Evolutionary conservation across 2,888 invertebrate genomes (phyloP).

Genomic region (Agrochola litura): DNA sequence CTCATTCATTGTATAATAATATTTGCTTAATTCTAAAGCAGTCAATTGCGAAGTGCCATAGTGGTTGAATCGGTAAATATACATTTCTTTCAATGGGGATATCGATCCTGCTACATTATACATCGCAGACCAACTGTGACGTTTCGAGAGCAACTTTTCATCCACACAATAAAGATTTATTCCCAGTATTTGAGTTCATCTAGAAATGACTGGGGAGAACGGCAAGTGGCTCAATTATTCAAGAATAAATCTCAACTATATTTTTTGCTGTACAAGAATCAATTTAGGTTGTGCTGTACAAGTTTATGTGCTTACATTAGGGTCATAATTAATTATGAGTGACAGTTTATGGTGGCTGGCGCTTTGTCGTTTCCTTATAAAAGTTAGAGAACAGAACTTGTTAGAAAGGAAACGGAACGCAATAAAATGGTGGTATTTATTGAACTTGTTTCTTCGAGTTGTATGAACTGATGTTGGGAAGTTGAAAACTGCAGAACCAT

Average conservation of each 20-base stretch:
- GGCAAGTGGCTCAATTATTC: constrained; percentile 42
- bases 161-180: constrained; percentile 59
- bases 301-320: constrained; percentile 62
- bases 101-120: constrained; percentile 51
- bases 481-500: constrained; percentile 35
- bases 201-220: constrained; percentile 54
- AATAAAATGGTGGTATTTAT: constrained; percentile 61
- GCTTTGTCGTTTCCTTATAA: constrained; percentile 73
- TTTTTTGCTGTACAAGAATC: constrained; percentile 37
- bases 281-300: constrained; percentile 37
- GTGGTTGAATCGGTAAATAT: constrained; percentile 44
- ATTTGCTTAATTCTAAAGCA: constrained; percentile 45
- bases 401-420: constrained; percentile 57
- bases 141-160: constrained; percentile 54
- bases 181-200: constrained; percentile 57
- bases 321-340: constrained; percentile 74
- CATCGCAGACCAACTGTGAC: constrained; percentile 54
- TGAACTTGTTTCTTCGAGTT: constrained; percentile 55
- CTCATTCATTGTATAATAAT: constrained; percentile 25
- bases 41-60: constrained; percentile 29
- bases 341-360: constrained; percentile 73
- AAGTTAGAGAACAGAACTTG: constrained; percentile 57
- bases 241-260: constrained; percentile 47
- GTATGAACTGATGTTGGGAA: constrained; percentile 26
- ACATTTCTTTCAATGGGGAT: constrained; percentile 38